A percentile compares a stretch with the other conserved stretches of the same genome.
Conservation (phyloP, 1,140 invertebrate species). For the Neoseiulus cucumeris region DNA sequence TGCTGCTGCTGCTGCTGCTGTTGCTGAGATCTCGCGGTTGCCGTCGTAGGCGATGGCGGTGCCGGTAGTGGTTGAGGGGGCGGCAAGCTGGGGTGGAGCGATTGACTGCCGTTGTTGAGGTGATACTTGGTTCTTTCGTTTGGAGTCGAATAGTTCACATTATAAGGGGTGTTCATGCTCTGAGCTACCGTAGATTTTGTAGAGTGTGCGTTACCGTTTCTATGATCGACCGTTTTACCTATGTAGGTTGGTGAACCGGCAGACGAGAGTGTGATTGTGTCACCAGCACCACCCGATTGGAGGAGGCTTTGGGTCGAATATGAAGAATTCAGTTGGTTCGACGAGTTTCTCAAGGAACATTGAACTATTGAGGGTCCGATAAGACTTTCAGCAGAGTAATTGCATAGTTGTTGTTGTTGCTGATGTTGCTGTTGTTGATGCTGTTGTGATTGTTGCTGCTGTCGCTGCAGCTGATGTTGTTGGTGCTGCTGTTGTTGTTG, state of each 20-base stretch:
- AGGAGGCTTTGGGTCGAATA: slow-evolving; percentile 1
- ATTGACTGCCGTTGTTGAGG: not conserved
- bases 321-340: not conserved
- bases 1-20: not conserved
- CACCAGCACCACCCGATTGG: not conserved
- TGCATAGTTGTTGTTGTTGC: slow-evolving; percentile 10
- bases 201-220: no score
- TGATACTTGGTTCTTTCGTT: not conserved
- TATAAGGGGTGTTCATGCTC: not conserved
- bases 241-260: slow-evolving; percentile 5
- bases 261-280: not conserved
- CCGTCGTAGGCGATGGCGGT: no score
- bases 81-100: no score
- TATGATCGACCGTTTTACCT: no score
- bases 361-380: slow-evolving; percentile 9
- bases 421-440: slow-evolving; percentile 1
- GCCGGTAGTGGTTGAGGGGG: no score
- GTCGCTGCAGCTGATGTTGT: not conserved
- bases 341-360: not conserved
- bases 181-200: no score
- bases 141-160: not conserved
- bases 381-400: slow-evolving; percentile 2
- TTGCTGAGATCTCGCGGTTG: no score
- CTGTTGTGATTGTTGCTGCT: not conserved
- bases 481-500: not conserved